A percentile compares a stretch with the other conserved stretches of the same genome.
Evolutionary conservation across 2,888 invertebrate genomes (phyloP).

Genomic region (Spilarctia lutea): DNA sequence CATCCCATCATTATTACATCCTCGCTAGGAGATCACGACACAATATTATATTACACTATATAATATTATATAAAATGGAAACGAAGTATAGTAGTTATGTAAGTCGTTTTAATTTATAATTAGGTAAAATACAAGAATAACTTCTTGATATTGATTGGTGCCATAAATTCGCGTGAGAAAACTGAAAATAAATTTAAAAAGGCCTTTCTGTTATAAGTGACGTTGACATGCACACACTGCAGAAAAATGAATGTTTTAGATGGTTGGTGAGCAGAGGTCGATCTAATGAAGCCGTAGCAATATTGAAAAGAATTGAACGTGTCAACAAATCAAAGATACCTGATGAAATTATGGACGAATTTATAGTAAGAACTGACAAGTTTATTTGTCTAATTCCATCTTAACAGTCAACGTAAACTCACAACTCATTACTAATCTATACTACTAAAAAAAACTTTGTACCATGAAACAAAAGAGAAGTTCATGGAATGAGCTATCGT

Average conservation of each 20-base stretch:
- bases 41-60: too few species aligned
- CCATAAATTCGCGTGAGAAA: too few species aligned
- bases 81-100: too few species aligned
- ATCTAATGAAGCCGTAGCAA: slow-evolving; percentile 63
- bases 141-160: not conserved
- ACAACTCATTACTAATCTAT: not conserved
- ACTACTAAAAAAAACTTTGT: too few species aligned
- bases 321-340: slow-evolving; percentile 68
- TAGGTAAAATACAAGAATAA: not conserved
- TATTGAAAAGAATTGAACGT: slow-evolving; percentile 68
- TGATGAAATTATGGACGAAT: slow-evolving; percentile 64
- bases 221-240: not conserved
- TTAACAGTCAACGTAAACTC: not conserved
- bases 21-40: too few species aligned
- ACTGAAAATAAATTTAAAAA: too few species aligned
- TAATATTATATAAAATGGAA: too few species aligned
- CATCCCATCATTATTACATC: too few species aligned
- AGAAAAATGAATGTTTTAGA: slow-evolving; percentile 44
- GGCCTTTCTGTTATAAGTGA: too few species aligned
- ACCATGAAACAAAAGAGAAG: not conserved
- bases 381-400: not conserved
- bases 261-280: slow-evolving; percentile 67
- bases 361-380: slow-evolving; percentile 59
- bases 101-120: not conserved
- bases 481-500: not conserved